These are phyloP conservation scores for Axea sp. DNA, from an alignment of 2,888 invertebrate genomes.

Conservation along the genomic window DNA sequence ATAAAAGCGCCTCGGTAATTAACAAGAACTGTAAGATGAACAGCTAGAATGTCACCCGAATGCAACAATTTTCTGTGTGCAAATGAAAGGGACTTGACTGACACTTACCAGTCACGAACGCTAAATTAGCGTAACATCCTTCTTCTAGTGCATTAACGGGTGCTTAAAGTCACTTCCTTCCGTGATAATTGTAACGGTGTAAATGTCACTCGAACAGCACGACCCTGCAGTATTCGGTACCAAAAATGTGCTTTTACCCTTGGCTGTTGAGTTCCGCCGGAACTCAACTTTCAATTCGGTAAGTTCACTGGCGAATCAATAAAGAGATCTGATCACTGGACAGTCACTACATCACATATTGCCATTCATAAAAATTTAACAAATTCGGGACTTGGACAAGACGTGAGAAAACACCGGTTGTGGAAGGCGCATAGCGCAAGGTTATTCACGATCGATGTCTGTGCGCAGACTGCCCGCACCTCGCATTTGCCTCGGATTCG, in stretches of 20 bases:
- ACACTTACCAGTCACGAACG: conserved; percentile 41
- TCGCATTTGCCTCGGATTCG: conserved; percentile 51
- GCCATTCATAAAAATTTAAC: conserved; percentile 13
- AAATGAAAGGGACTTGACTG: conserved; percentile 9
- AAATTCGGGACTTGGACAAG: background rate
- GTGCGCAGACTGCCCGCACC: conserved; percentile 62
- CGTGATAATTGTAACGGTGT: conserved; percentile 17
- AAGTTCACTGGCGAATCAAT: too few relatives aligned
- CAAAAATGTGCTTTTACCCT: too few relatives aligned
- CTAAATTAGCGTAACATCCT: conserved; percentile 41
- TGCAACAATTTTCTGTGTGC: background rate
- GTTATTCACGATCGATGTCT: conserved; percentile 63
- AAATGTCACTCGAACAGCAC: conserved; percentile 27
- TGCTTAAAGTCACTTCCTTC: conserved; percentile 33
- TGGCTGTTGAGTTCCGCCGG: too few relatives aligned
- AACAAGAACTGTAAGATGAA: too few relatives aligned
- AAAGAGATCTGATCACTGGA: too few relatives aligned
- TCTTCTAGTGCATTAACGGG: conserved; percentile 1
- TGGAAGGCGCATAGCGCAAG: conserved; percentile 58
- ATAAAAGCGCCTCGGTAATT: too few relatives aligned
- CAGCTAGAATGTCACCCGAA: too few relatives aligned
- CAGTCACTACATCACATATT: background rate
- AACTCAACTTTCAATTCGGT: too few relatives aligned
- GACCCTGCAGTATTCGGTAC: conserved; percentile 1
- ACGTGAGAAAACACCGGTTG: conserved; percentile 57